Base-by-base conservation (phyloP, 2,888 invertebrate genomes). In the Leptinotarsa tumamoca region DNA sequence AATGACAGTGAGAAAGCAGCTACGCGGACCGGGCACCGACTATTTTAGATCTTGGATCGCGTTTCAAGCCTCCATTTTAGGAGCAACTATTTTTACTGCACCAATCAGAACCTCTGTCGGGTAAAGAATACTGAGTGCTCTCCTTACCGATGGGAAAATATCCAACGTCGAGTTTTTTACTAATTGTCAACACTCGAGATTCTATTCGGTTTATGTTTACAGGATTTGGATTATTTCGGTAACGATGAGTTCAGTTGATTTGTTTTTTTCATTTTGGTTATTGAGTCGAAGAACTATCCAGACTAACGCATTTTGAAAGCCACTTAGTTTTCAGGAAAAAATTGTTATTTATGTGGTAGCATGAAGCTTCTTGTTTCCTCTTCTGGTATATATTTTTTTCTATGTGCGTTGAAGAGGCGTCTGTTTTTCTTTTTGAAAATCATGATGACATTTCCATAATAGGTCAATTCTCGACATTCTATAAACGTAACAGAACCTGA, bases 21-120 rank as follows among this genome's bases (percentile, higher is more conserved):
- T 79, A 80, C 80, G 83, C 83, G 84, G 84, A 86, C 86, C 86
- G 85, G 87, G 86, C 86, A 84, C 85, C 87, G 87, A 87, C 90
- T 90, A 91, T 91, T 91, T 91, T 89, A 87, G 89, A 88, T 85
- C 87, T 86, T 89, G 89, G 90, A 92, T 92, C 92, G 90, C 90
- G 88, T 92, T 92, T 90, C 92, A 89, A 86, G 89, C 89, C 87
- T 88, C 92, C 92, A 91, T 92, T 92, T 92, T 91, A 90, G 91
- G 91, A 91, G 90, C 90, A 91, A 89, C 90, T 90, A 90, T 90
- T 90, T 90, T 87, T 88, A 88, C 82, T 82, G 84, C 82, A 82
- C 86, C 86, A 87, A 86, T 87, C 84, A 82, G 61, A 71, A 72
- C 21, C 68, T 18, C 68, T 51, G 68, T 49, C 67, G 27, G 23